A percentile compares a stretch with the other conserved stretches of the same genome.
Conservation (phyloP, 2,113 vertebrate genomes). For the Hippocampus barbouri region DNA sequence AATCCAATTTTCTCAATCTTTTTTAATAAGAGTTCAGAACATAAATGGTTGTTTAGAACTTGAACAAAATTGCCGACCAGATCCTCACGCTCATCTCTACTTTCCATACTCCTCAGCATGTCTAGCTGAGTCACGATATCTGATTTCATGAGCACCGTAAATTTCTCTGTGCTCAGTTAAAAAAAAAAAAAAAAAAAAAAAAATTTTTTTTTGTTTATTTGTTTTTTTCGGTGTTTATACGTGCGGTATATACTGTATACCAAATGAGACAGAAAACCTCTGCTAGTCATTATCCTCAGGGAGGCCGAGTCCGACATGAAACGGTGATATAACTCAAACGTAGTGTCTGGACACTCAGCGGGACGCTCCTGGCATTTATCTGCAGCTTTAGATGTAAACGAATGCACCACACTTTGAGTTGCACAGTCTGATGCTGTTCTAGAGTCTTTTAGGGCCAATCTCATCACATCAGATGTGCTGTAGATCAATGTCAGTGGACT, state of each 20-base stretch:
- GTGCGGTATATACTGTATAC: not conserved
- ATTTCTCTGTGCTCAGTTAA: too few relatives aligned
- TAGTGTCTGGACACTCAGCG: conserved; percentile 29
- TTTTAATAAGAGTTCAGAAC: too few relatives aligned
- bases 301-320: conserved; percentile 27
- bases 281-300: conserved; percentile 50
- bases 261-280: conserved; percentile 34
- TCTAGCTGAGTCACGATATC: too few relatives aligned
- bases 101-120: too few relatives aligned
- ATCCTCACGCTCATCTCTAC: too few relatives aligned
- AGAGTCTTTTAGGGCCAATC: conserved; percentile 40
- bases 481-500: conserved; percentile 28
- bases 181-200: too few relatives aligned
- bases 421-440: conserved; percentile 23
- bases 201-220: too few relatives aligned
- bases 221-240: not conserved
- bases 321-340: conserved; percentile 16
- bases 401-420: conserved; percentile 9
- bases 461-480: conserved; percentile 15
- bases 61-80: too few relatives aligned
- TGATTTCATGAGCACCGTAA: too few relatives aligned
- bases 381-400: conserved; percentile 17
- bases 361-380: conserved; percentile 50
- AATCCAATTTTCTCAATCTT: too few relatives aligned
- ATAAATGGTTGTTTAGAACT: too few relatives aligned